Evolutionary conservation across 30 jellyfish, hydroid and myxozoan genomes (phyloP).

Genomic region (Cassiopea andromeda): DNA sequence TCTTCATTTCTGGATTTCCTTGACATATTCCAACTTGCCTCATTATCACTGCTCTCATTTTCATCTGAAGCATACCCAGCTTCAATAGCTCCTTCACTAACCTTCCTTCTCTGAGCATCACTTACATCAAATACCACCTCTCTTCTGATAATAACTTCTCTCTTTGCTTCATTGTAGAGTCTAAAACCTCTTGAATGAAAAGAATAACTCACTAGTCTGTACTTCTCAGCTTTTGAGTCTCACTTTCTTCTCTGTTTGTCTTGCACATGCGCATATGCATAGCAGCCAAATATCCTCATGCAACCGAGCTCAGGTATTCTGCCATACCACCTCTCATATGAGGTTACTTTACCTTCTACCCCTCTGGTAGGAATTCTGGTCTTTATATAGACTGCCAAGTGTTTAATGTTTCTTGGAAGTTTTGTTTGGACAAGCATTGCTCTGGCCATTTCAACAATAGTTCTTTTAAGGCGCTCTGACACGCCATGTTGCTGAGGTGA

Average conservation of each 20-base stretch:
- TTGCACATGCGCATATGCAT: not conserved
- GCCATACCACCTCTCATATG: conserved; percentile 1
- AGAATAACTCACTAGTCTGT: not conserved
- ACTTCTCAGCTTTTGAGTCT: not conserved
- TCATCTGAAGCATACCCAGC: not conserved
- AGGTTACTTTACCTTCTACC: not conserved
- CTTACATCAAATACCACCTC: not conserved
- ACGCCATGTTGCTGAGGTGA: not conserved
- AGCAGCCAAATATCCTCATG: conserved; percentile 3
- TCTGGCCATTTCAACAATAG: not conserved
- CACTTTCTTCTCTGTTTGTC: not conserved
- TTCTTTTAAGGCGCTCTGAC: not conserved
- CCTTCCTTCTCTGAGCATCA: not conserved
- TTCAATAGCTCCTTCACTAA: too few relatives aligned
- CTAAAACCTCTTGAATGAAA: not conserved
- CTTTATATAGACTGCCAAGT: not conserved
- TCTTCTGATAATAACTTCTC: not conserved
- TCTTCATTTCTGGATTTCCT: not conserved
- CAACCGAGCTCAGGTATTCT: not conserved
- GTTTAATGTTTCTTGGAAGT: not conserved
- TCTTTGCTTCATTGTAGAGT: not conserved
- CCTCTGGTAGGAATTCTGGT: not conserved
- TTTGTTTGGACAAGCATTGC: not conserved
- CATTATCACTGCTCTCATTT: not conserved
- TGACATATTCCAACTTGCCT: not conserved